Base-by-base conservation (phyloP, 2,113 vertebrate species). In the Odobenus rosmarus region DNA sequence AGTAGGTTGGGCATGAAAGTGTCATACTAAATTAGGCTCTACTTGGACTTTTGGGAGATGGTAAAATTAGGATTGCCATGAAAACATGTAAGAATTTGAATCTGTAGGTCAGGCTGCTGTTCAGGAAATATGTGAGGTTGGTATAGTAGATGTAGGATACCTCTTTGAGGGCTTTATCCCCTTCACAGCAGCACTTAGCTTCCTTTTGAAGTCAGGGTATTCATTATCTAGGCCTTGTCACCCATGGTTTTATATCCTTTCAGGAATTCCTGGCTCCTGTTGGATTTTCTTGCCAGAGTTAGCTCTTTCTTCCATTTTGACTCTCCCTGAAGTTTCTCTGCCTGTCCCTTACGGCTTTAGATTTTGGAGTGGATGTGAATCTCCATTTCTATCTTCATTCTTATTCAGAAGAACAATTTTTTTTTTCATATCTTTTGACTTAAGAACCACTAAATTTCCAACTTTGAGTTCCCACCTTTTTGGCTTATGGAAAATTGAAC, bases 1-100 rank as follows among this genome's bases (percentile, higher is more conserved):
- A 95, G 84, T 74, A 81, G 69, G 90, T 92, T 96, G 87, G 92
- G 81, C 83, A 82, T 94, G 84, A 94, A 96, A 82, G 76, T 92
- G 57, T 95, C 94, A 92, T 69, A 90, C 74, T 92, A 90, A 92
- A 98, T 96, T 93, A 97, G 62, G 71, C 80, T 96, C 62, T 49
- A 6, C 36, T 95, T 84, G 64, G 80, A 28, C 90, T 96, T 90
- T 88, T 67, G 77, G 81, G 80, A 96, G 26, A 77, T 14, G 55
- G 57, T 64, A 81, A 93, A 95, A 87, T 90, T 97, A 88, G 61
- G 49, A 82, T 96, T 97, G 11, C 23, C 39, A 12, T 59, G 61
- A 96, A 95, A 96, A 85, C 74, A 28, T 53, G n/a, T 69, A 53
- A 84, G 64, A 92, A 82, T 88, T 84, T 39, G 26, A 85, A n/a